Percentiles rank a stretch among this genome's conserved stretches.
Conservation (phyloP, 2,888 invertebrate genomes). For the Sinodicranocentrus sp. region DNA sequence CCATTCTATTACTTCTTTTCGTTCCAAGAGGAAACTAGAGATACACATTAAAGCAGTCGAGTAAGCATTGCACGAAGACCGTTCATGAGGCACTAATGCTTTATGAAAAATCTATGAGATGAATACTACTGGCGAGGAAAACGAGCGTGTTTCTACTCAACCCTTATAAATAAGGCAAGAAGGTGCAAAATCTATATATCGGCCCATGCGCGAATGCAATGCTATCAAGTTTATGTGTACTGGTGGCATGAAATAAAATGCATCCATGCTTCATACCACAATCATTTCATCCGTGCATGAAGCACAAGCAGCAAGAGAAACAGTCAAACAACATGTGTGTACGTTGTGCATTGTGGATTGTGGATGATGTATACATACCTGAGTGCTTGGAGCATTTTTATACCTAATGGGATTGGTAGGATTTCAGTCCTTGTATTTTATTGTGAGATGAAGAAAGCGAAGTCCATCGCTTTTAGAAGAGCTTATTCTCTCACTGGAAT, state of each 20-base stretch:
- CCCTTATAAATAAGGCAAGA: slow-evolving; percentile 29
- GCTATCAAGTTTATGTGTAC: background rate
- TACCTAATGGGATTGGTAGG: too few relatives aligned
- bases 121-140: slow-evolving; percentile 12
- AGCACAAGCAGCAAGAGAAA: background rate
- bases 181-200: slow-evolving; percentile 68
- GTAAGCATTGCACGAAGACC: slow-evolving; percentile 43
- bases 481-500: too few relatives aligned
- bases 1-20: background rate
- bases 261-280: slow-evolving; percentile 11
- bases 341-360: too few relatives aligned
- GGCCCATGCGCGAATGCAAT: slow-evolving; percentile 54
- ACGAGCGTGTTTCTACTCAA: background rate
- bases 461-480: too few relatives aligned
- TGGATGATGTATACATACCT: too few relatives aligned
- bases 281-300: slow-evolving; percentile 19
- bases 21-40: background rate
- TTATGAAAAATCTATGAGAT: slow-evolving; percentile 68
- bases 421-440: too few relatives aligned
- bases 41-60: background rate
- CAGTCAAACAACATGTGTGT: slow-evolving; percentile 5
- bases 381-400: too few relatives aligned
- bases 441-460: too few relatives aligned
- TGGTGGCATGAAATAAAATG: background rate
- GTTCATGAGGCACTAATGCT: slow-evolving; percentile 41